These are phyloP conservation scores for Lissonota sp. DNA, from an alignment of 2,888 invertebrate genomes.

Conservation along the genomic window DNA sequence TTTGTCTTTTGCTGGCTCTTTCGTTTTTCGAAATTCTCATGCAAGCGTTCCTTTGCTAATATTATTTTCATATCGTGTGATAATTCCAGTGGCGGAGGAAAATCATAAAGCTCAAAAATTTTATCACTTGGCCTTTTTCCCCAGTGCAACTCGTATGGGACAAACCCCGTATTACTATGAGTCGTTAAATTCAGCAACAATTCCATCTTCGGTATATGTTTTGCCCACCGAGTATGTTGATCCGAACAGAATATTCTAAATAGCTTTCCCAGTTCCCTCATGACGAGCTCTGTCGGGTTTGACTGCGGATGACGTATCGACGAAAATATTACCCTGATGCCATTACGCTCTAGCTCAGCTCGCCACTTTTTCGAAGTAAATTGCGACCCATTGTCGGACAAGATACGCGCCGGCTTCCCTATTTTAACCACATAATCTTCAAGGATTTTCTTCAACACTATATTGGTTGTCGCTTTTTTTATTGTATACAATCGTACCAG, in stretches of 20 bases:
- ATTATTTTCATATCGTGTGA: constrained; percentile 22
- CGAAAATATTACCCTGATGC: too few relatives aligned
- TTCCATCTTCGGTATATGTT: too few relatives aligned
- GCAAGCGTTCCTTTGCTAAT: constrained; percentile 32
- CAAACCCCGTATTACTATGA: too few relatives aligned
- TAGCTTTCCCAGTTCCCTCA: neutral
- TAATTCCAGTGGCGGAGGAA: neutral
- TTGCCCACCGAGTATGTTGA: too few relatives aligned
- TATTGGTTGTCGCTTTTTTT: constrained; percentile 42
- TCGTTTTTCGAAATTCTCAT: constrained; percentile 30
- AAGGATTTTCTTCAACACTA: constrained; percentile 32
- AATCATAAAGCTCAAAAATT: neutral
- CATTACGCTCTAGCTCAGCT: too few relatives aligned
- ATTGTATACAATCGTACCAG: constrained; percentile 51
- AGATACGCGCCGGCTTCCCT: neutral
- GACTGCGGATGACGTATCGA: neutral
- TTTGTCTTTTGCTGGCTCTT: neutral
- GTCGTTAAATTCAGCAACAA: too few relatives aligned
- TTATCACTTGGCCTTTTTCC: too few relatives aligned
- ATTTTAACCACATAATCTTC: neutral
- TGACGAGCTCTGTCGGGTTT: neutral
- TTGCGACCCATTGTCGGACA: neutral
- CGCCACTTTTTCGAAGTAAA: neutral
- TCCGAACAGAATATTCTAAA: neutral
- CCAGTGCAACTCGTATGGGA: too few relatives aligned